Conservation (phyloP, 2,797 vertebrate species). For the Leptatherina wallacei region DNA sequence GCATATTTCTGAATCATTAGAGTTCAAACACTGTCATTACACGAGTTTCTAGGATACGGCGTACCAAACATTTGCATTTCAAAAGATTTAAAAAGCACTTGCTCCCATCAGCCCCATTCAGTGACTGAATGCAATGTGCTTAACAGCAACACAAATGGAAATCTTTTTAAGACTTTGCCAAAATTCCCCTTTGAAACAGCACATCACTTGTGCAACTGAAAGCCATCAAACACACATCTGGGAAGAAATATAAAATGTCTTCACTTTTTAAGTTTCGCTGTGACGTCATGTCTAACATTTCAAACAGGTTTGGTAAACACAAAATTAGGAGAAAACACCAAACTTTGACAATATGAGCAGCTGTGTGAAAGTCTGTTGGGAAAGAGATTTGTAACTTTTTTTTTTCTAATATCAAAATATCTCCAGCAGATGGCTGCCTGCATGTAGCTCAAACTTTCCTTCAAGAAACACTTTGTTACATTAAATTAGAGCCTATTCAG, state of each 20-base stretch:
- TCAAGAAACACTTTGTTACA: conserved; percentile 15
- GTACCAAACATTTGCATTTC: conserved; percentile 59
- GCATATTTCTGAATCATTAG: conserved; percentile 45
- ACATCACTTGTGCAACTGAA: conserved; percentile 32
- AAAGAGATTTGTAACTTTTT: background rate
- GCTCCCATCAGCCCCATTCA: conserved; percentile 60
- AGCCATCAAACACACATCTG: conserved; percentile 27
- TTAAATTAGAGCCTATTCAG: conserved; percentile 34
- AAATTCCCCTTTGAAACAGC: conserved; percentile 47
- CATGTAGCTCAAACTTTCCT: background rate
- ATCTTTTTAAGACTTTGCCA: conserved; percentile 38
- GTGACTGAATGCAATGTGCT: conserved; percentile 52
- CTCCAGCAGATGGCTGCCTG: conserved; percentile 15
- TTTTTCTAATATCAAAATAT: background rate
- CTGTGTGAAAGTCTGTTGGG: background rate
- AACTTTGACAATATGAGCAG: background rate
- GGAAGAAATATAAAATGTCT: conserved; percentile 19
- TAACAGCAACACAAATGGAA: conserved; percentile 48
- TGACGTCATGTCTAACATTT: conserved; percentile 23
- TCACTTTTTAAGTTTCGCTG: conserved; percentile 13
- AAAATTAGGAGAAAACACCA: background rate
- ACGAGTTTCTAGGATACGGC: conserved; percentile 51
- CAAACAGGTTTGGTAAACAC: background rate
- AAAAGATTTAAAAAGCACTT: conserved; percentile 58
- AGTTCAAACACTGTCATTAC: conserved; percentile 53